Evolutionary conservation across 2,888 invertebrate species (phyloP), one percentile per base, ranked within the genome.

Genomic region (Ypsolopha sequella): DNA sequence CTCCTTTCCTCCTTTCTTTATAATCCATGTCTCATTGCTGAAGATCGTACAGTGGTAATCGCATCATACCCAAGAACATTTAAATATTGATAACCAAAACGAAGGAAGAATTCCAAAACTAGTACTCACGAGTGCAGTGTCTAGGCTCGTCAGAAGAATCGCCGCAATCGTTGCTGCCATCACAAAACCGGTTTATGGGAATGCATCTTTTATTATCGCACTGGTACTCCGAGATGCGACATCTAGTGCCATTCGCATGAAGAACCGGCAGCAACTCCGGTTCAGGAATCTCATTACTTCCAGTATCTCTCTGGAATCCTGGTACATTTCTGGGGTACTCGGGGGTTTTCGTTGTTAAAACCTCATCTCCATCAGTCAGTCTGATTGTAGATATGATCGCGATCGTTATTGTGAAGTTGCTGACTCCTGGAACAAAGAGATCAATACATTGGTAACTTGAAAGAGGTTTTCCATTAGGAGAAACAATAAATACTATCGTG

Each of bases 71-170:
- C 39, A 10, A 7, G 11, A 39, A 39, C 1, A 11, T 6, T 39
- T 2, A 39, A 39, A 6, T 14, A 13, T 11, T 9, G 14, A 43
- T 14, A 24, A 43, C 7, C 24, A 8, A 43, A 43, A 43, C 43
- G 43, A 7, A 14, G 8, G 7, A 14, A 43, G 1, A 1, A 46
- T 50, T 44, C 36, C n/a, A 24, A 24, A 49, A 44, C 39, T 24
- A 54, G 38, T 61, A 91, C 94, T 93, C 79, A 94, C 94, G 92
- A 74, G 94, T 92, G 70, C 94, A 94, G 77, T 92, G 92, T 63
- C 93, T 88, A 13, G 93, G 93, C 68, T 94, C 94, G 68, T 94
- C 94, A 35, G 93, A 91, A 4, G 91, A 89, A 69, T 95, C 94
- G 0, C 93, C 93, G 65, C 95, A 95, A 69, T 95, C 93, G 73